These are phyloP conservation scores for Argynnis bischoffii DNA, from an alignment of 2,888 invertebrate genomes.

Conservation along the genomic window DNA sequence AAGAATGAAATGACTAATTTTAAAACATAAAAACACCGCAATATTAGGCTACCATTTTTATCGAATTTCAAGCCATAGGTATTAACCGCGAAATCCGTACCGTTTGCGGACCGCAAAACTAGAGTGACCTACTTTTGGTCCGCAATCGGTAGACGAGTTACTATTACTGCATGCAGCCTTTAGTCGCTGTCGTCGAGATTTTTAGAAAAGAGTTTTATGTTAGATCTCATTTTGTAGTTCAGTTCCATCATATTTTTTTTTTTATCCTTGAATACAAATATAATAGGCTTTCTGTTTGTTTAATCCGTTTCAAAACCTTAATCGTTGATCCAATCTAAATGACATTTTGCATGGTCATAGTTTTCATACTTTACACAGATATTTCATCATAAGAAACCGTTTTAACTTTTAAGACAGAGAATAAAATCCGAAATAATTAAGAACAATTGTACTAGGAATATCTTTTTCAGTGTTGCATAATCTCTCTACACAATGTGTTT, in stretches of 20 bases:
- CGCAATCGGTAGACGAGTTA: conserved; percentile 52
- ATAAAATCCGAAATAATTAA: too few relatives aligned
- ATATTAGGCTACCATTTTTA: conserved; percentile 17
- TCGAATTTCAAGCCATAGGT: conserved; percentile 34
- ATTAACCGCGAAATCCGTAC: conserved; percentile 53
- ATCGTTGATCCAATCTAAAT: too few relatives aligned
- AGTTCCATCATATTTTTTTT: not conserved
- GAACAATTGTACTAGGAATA: too few relatives aligned
- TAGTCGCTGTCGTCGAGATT: conserved; percentile 31
- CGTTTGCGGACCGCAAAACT: conserved; percentile 56
- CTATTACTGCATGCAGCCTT: conserved; percentile 51
- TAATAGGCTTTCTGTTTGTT: not conserved
- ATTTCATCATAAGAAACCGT: too few relatives aligned
- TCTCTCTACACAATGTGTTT: too few relatives aligned
- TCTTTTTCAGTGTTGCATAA: too few relatives aligned
- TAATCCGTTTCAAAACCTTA: too few relatives aligned
- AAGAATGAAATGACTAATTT: not conserved
- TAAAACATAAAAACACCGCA: conserved; percentile 5
- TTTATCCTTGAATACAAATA: not conserved
- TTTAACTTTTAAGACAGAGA: too few relatives aligned
- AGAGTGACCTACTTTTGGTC: conserved; percentile 66
- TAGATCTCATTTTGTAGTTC: conserved; percentile 4
- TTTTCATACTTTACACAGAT: too few relatives aligned
- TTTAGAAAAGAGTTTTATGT: conserved; percentile 31
- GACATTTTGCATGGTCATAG: too few relatives aligned